Evolutionary conservation across 37 sponge, comb jelly and placozoan genomes (phyloP), one percentile per base, ranked within the genome.

Genomic region (Tethya wilhelma): DNA sequence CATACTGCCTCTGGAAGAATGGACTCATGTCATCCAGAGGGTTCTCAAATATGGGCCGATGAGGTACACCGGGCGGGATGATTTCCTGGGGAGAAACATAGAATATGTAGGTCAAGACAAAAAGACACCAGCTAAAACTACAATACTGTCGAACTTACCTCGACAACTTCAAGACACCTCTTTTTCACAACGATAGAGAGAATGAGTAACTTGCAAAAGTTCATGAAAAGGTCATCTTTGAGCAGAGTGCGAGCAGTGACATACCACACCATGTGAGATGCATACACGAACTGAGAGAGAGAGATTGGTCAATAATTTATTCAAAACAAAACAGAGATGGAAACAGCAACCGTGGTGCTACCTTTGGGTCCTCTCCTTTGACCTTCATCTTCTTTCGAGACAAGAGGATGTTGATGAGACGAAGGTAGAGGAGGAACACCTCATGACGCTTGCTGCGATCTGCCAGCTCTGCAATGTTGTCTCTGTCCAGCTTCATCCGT

Each of bases 371-470:
- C 44, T 77, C 62, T 22, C 46, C 62, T n/a, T n/a, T n/a, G n/a
- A n/a, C n/a, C 59, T 85, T 81, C 64, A 59, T 64, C 60, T 86
- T 81, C 67, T 88, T 75, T 53, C 90, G 40, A 11, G 85, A 73
- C 89, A 96, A 81, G 56, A 96, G 91, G 28, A 96, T 80, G 56
- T 91, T 87, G 44, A 93, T 65, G 67, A 96, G 91, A 29, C 92
- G 63, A 4, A 93, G 67, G 37, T 95, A 66, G 64, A 94, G 73
- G 41, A 96, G 58, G 41, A 38, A 70, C 9, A 88, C 87, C 69
- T 96, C 97, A 37, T 79, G 45, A 44, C 71, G 70, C 22, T 37
- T 38, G 34, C 56, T 84, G 5, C 95, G 76, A 30, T 78, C 80
- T 2, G 84, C 75, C 72, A 90, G 38, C 5, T 25, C 38, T 22